Evolutionary conservation across 2,113 vertebrate genomes (phyloP).

Genomic region (Rutilus rutilus): DNA sequence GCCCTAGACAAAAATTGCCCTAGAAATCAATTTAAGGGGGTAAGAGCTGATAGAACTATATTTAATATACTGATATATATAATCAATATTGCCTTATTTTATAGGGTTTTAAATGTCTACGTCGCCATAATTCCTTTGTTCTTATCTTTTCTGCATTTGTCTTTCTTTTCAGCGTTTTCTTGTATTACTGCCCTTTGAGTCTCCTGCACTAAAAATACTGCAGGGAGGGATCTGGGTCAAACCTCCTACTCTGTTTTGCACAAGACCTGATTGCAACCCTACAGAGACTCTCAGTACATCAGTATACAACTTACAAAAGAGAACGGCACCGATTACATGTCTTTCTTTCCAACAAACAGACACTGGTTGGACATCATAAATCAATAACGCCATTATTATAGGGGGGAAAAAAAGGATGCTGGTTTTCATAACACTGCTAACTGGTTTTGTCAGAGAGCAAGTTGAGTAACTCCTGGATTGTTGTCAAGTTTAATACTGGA

Average conservation of each 20-base stretch:
- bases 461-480: conserved; percentile 6
- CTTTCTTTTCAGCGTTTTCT: conserved; percentile 45
- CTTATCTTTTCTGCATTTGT: conserved; percentile 49
- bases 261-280: conserved; percentile 32
- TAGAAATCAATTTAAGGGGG: too few species aligned
- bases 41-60: too few species aligned
- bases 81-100: neutral
- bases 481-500: conserved; percentile 7
- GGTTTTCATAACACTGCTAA: neutral
- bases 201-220: conserved; percentile 63
- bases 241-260: conserved; percentile 28
- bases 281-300: conserved; percentile 2
- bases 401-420: neutral
- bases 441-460: neutral
- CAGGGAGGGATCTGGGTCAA: conserved; percentile 68
- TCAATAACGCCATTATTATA: neutral
- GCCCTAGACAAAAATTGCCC: too few species aligned
- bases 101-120: neutral
- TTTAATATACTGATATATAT: too few species aligned
- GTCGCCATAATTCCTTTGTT: neutral
- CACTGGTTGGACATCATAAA: neutral
- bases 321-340: neutral
- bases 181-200: conserved; percentile 60
- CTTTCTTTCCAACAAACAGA: neutral
- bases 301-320: conserved; percentile 34